Percentiles rank a stretch among this genome's conserved stretches.
Conservation (phyloP, 2,797 vertebrate species). For the Silurus lanzhouensis region DNA sequence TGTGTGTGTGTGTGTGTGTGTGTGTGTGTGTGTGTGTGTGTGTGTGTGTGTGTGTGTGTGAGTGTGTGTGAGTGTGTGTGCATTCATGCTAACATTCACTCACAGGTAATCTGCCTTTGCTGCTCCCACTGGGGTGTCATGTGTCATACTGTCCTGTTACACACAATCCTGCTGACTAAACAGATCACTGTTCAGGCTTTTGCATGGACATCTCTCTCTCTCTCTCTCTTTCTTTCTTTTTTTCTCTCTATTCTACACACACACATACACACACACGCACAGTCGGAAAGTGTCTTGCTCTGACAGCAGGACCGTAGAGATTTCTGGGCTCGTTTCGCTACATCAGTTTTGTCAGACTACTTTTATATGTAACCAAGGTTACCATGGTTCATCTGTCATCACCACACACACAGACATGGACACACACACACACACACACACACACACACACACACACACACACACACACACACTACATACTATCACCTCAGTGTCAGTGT, state of each 20-base stretch:
- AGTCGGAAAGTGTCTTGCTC: background rate
- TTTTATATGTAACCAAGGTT: background rate
- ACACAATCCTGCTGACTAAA: conserved; percentile 3
- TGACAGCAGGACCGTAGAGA: background rate
- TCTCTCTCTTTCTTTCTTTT: no score
- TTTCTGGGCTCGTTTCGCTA: background rate
- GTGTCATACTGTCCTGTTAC: conserved; percentile 13
- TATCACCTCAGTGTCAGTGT: background rate
- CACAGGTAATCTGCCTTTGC: background rate
- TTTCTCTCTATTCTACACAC: no score
- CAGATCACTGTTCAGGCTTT: background rate
- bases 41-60: background rate
- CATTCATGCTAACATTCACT: background rate
- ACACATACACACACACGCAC: background rate
- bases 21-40: background rate
- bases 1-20: background rate
- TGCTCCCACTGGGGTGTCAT: background rate
- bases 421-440: no score
- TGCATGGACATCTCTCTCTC: background rate
- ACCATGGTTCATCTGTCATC: background rate
- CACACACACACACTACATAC: no score
- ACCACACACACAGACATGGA: background rate
- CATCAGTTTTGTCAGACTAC: background rate
- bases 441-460: no score
- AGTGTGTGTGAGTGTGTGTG: background rate